Base-by-base conservation (phyloP, 2,888 invertebrate species). In the Epinotia bilunana region DNA sequence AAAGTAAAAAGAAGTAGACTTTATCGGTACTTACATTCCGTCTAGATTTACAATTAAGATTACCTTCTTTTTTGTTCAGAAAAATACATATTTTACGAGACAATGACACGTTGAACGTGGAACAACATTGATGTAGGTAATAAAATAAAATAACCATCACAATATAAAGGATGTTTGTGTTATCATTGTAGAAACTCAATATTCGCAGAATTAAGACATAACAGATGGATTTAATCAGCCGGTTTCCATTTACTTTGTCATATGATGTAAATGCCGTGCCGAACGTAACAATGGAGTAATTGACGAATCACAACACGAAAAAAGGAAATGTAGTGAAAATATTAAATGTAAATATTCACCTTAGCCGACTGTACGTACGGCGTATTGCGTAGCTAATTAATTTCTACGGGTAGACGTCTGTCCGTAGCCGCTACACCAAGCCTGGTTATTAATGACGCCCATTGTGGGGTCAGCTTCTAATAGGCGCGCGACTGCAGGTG, bases 341-440 rank as follows among this genome's bases (percentile, higher is more conserved):
- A 49, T 49, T 13, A 23, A 60, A 58, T 69, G 58, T 43, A 58
- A 58, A 43, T 58, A 69, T 58, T 68, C 12, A 58, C 55, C 23
- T 57, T 67, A 49, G 61, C 16, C 58, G 33, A 63, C 60, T 79
- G 76, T 78, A 79, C 77, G 75, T 33, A 49, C 49, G 49, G 76
- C 80, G 77, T 78, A 75, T 80, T 83, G 84, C 87, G 85, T 87
- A 84, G 84, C 87, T 90, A 89, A 90, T 90, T 89, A 89, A 88
- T 89, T 90, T 88, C 87, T 83, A 84, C 83, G 80, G 81, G 79
- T 78, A 81, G 77, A 76, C 79, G 80, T 80, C 80, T 77, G 82
- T 84, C 86, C 77, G 83, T 86, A 86, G 83, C 77, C 80, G 77
- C 78, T 79, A 82, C 79, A 74, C 82, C 83, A 79, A 81, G 79